Evolutionary conservation across 2,113 vertebrate species (phyloP).

Genomic region (Hemibates koningsi): DNA sequence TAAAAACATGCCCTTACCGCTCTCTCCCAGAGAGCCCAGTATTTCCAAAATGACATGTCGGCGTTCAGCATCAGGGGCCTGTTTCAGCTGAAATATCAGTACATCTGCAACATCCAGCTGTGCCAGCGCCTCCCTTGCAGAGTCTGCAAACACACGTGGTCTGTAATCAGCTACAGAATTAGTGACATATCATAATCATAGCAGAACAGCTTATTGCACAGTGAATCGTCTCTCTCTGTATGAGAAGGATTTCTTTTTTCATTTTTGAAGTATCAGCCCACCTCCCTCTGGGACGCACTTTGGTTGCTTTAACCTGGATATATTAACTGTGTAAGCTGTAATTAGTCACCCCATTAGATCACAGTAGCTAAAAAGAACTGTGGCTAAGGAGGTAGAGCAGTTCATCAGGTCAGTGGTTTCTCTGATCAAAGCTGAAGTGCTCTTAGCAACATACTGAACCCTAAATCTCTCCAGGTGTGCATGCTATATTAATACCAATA

Average conservation of each 20-base stretch:
- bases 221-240: not conserved
- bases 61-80: conserved; percentile 78
- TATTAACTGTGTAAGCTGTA: not conserved
- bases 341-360: not conserved
- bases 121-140: conserved; percentile 76
- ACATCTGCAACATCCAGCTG: conserved; percentile 72
- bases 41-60: conserved; percentile 82
- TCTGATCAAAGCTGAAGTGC: not conserved
- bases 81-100: conserved; percentile 76
- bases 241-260: not conserved
- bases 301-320: not conserved
- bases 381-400: not conserved
- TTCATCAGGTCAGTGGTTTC: not conserved
- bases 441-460: not conserved
- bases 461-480: not conserved
- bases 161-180: not conserved
- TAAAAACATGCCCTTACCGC: conserved; percentile 64
- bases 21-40: conserved; percentile 79
- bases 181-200: not conserved
- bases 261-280: not conserved
- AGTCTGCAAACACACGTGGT: conserved; percentile 60
- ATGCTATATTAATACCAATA: not conserved
- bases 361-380: not conserved
- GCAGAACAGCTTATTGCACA: not conserved
- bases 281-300: not conserved